phyloP scores from a whole-genome alignment of 1,140 invertebrate genomes.

The Charaxes varanes region DNA sequence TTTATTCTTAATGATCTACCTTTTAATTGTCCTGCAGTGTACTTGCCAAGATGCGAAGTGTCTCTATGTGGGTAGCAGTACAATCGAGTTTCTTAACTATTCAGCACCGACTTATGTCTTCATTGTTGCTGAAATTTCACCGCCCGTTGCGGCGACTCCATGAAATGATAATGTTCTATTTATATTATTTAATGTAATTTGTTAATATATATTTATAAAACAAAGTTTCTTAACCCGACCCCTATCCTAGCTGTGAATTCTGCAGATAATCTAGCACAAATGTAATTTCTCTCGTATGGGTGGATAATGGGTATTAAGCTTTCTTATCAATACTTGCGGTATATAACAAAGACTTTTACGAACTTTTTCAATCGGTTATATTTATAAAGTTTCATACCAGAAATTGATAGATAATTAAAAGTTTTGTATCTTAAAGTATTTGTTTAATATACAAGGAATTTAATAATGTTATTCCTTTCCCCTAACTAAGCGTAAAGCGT shows the following conservation, averaged over 20 bases:
- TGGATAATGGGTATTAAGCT: slow-evolving; percentile 6
- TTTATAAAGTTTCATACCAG: no score
- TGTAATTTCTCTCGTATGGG: slow-evolving; percentile 7
- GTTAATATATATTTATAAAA: no score
- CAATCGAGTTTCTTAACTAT: slow-evolving; percentile 31
- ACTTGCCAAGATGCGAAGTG: slow-evolving; percentile 1
- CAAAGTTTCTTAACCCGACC: slow-evolving; percentile 3
- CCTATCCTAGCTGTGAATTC: slow-evolving; percentile 6
- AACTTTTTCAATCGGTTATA: not conserved
- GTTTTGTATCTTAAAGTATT: no score
- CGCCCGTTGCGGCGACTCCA: not conserved
- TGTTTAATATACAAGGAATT: no score
- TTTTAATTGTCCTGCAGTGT: slow-evolving; percentile 10
- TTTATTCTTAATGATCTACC: not conserved
- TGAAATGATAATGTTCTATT: slow-evolving; percentile 3
- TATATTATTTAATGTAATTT: no score
- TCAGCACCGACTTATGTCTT: slow-evolving; percentile 25
- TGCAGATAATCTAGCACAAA: slow-evolving; percentile 5
- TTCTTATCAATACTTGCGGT: slow-evolving; percentile 4
- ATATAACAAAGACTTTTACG: slow-evolving; percentile 2
- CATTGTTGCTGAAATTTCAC: slow-evolving; percentile 24
- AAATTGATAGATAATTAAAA: no score
- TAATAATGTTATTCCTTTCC: no score
- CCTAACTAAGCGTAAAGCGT: no score
- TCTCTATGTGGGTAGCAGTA: slow-evolving; percentile 16